Base-by-base conservation (phyloP, 2,797 vertebrate genomes). In the Leptoclinus maculatus region DNA sequence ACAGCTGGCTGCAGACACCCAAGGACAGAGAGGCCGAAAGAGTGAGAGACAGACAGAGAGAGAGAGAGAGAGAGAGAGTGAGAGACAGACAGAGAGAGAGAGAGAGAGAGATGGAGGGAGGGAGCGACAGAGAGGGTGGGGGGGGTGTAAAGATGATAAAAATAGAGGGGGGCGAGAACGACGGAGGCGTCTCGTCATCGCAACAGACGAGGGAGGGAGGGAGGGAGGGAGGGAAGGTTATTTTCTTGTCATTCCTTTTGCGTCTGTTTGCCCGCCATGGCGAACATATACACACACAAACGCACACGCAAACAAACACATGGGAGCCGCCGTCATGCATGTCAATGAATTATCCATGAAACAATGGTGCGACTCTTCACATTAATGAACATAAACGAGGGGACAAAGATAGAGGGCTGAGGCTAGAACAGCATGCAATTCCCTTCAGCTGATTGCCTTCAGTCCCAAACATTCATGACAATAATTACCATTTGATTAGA, bases 1-100 rank as follows among this genome's bases (percentile, higher is more conserved):
- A 91, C 94, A 95, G 94, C 94, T 94, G 94, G 93, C 93, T 93
- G 91, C 90, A 94, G 92, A 94, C 90, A 91, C 89, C 90, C 90
- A 94, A 95, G 93, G 94, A 95, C 94, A 87, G 85, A 91, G 81
- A 78, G 87, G 88, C 72, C 21, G 80, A 89, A 76, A 88, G 75
- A 78, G 85, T 67, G 88, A 89, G 87, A 86, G 85, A 79, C 70
- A 83, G 76, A 82, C 67, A 21, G 76, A 38, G n/a, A 53, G n/a
- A 76, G 38, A 36, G 27, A 58, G 72, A 39, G 56, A 41, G 14
- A 25, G 62, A 59, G 68, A 63, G 71, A 73, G 45, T 64, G 43
- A 38, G 67, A 57, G 68, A 64, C 57, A 74, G 84, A 82, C 23
- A 51, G 71, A 71, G 66, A 60, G 69, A 71, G 72, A 69, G 75